A percentile compares a stretch with the other conserved stretches of the same genome.
Evolutionary conservation across 30 jellyfish, hydroid and myxozoan species (phyloP).

Genomic region (Aurelia sp.): DNA sequence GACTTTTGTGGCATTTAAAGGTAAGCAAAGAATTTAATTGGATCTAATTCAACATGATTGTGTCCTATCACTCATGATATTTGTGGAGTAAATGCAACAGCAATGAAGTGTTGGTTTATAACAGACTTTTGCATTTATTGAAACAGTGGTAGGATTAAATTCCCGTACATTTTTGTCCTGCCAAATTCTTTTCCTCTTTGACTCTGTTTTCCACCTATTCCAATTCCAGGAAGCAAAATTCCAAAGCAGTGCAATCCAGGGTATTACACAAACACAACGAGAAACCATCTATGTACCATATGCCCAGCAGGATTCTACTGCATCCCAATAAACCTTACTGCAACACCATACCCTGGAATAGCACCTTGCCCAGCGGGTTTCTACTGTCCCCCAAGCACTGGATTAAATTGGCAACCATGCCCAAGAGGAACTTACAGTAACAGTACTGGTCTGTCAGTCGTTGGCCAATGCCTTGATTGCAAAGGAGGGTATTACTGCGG

Average conservation of each 20-base stretch:
- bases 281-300: conserved; percentile 72
- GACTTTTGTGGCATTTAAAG: no score
- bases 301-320: conserved; percentile 97
- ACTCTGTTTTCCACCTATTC: no score
- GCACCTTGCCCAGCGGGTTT: conserved; percentile 89
- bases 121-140: no score
- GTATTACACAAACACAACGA: conserved; percentile 82
- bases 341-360: conserved; percentile 87
- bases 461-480: conserved; percentile 84
- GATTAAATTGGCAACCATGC: conserved; percentile 96
- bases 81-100: no score
- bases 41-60: no score
- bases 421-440: conserved; percentile 98
- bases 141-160: no score
- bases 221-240: conserved; percentile 77
- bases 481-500: conserved; percentile 88
- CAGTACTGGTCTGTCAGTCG: conserved; percentile 75
- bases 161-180: no score
- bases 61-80: no score
- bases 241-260: conserved; percentile 95
- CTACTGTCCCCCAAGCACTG: conserved; percentile 92
- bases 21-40: no score
- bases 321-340: conserved; percentile 81
- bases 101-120: no score
- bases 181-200: no score